Percentiles rank a stretch among this genome's conserved stretches.
These are phyloP conservation scores for Drosophila lacertosa DNA, from an alignment of 1,140 invertebrate genomes.

Conservation along the genomic window DNA sequence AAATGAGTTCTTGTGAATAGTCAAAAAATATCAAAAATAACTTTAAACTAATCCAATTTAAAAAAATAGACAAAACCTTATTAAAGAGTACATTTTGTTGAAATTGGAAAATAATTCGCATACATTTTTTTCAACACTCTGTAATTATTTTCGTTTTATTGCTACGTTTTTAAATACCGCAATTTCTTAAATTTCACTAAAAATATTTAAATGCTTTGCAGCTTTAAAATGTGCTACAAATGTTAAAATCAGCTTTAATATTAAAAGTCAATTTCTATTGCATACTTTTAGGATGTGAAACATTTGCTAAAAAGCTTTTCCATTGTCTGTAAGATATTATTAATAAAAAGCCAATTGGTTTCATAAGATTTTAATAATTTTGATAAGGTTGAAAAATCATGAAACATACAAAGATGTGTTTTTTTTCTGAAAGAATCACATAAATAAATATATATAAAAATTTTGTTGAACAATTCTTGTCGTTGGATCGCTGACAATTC, in stretches of 20 bases:
- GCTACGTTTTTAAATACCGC: too few relatives aligned
- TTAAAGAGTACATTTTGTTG: too few relatives aligned
- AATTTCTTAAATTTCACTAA: not conserved
- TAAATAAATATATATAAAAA: slow-evolving; percentile 73
- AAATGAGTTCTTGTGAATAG: too few relatives aligned
- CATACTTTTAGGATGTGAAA: slow-evolving; percentile 8
- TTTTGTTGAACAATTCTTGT: slow-evolving; percentile 40
- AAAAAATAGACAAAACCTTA: too few relatives aligned
- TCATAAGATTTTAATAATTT: slow-evolving; percentile 35
- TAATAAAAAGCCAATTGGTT: not conserved
- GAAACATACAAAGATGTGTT: slow-evolving; percentile 1
- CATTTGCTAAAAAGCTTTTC: not conserved
- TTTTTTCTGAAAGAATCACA: slow-evolving; percentile 40
- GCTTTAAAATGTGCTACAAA: slow-evolving; percentile 1
- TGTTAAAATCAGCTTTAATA: not conserved
- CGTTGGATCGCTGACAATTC: slow-evolving; percentile 45
- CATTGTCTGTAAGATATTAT: not conserved
- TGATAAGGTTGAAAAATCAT: slow-evolving; percentile 17
- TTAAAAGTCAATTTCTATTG: not conserved
- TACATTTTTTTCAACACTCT: too few relatives aligned
- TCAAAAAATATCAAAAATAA: too few relatives aligned
- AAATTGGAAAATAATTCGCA: too few relatives aligned
- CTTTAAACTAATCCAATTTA: too few relatives aligned
- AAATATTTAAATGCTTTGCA: too few relatives aligned
- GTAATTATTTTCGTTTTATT: not conserved